phyloP scores from a whole-genome alignment of 2,797 vertebrate species.

The Crocidura indochinensis region DNA sequence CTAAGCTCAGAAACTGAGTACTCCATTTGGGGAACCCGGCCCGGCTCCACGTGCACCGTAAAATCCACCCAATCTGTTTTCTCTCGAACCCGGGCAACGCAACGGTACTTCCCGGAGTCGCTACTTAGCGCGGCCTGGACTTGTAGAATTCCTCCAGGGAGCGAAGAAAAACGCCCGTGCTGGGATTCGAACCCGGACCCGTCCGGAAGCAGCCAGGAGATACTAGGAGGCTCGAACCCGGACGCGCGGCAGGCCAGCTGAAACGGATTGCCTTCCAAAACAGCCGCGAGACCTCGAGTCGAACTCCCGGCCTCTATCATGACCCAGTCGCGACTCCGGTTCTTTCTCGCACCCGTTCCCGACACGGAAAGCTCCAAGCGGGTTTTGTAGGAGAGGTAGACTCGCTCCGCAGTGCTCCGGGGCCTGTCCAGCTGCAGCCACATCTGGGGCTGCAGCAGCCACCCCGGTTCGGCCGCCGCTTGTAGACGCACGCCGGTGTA shows the following conservation, averaged over 20 bases:
- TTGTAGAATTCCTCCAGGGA: conserved; percentile 89
- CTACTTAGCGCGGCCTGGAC: conserved; percentile 88
- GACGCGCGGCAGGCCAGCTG: conserved; percentile 92
- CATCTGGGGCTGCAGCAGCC: conserved; percentile 93
- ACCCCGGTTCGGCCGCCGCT: conserved; percentile 91
- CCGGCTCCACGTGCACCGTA: no score
- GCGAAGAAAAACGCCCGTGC: conserved; percentile 89
- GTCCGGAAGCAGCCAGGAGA: conserved; percentile 94
- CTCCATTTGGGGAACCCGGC: no score
- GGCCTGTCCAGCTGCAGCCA: conserved; percentile 94
- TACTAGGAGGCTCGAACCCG: conserved; percentile 91
- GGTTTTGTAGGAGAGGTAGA: conserved; percentile 91
- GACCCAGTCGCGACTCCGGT: conserved; percentile 91
- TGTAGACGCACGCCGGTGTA: conserved; percentile 94
- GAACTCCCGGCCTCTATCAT: conserved; percentile 91
- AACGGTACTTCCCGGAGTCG: conserved; percentile 94
- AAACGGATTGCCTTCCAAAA: conserved; percentile 89
- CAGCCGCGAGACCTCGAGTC: conserved; percentile 86
- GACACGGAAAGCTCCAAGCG: conserved; percentile 86
- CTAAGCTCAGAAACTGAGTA: no score
- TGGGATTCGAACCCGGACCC: conserved; percentile 91
- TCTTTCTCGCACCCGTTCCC: conserved; percentile 83
- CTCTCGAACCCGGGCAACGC: conserved; percentile 91
- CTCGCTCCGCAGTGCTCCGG: conserved; percentile 92
- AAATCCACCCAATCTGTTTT: conserved; percentile 89